Percentiles rank a stretch among this genome's conserved stretches.
These are phyloP conservation scores for Galerucella calmariensis DNA, from an alignment of 2,888 invertebrate genomes.

Conservation along the genomic window DNA sequence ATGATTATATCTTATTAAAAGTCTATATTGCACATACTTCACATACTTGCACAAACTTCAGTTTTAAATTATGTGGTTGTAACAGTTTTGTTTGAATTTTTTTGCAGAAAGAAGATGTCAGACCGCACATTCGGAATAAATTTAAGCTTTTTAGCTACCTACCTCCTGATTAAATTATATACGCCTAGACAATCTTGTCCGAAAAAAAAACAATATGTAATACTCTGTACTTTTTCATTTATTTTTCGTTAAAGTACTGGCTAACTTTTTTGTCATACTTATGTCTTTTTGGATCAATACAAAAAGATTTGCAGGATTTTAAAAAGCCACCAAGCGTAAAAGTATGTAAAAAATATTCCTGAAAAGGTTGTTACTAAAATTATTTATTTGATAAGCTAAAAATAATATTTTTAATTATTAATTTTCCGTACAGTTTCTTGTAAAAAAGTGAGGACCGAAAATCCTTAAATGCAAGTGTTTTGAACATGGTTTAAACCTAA, in stretches of 20 bases:
- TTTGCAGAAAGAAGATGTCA: slow-evolving; percentile 88
- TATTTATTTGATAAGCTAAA: not conserved
- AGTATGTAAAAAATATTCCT: not conserved
- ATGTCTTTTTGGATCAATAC: slow-evolving; percentile 37
- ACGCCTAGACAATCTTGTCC: slow-evolving; percentile 35
- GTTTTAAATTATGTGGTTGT: slow-evolving; percentile 6
- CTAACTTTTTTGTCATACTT: slow-evolving; percentile 48
- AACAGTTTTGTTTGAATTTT: slow-evolving; percentile 29
- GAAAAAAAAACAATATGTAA: slow-evolving; percentile 37
- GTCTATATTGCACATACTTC: too few species aligned
- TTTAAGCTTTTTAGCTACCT: slow-evolving; percentile 90
- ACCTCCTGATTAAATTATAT: slow-evolving; percentile 78
- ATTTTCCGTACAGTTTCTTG: too few species aligned
- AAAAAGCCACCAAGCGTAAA: slow-evolving; percentile 7
- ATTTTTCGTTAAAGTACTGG: slow-evolving; percentile 56
- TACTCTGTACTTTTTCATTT: slow-evolving; percentile 50
- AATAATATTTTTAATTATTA: not conserved
- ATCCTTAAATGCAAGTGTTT: too few species aligned
- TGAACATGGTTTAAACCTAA: too few species aligned
- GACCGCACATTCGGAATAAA: slow-evolving; percentile 90
- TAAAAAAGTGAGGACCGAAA: too few species aligned
- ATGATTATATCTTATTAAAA: too few species aligned
- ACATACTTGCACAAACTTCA: too few species aligned
- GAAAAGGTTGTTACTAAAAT: not conserved
- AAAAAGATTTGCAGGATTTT: slow-evolving; percentile 11